phyloP scores from a whole-genome alignment of 2,113 vertebrate genomes.

The Trinectes maculatus region DNA sequence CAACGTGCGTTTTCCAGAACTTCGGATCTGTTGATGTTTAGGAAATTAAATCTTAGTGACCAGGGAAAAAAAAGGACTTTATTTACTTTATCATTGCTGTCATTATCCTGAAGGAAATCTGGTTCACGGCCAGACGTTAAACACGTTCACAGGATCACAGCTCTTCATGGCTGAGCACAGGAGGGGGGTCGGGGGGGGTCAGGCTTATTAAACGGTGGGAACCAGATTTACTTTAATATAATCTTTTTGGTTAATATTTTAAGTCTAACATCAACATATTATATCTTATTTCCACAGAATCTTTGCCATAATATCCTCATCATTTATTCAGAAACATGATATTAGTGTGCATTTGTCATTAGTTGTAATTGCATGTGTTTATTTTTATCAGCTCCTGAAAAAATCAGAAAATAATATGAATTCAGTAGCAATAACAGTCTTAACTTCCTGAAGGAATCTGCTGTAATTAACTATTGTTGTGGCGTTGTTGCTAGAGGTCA shows the following conservation, averaged over 20 bases:
- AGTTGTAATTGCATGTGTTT: no score
- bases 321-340: no score
- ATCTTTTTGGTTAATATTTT: neutral
- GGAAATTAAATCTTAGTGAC: neutral
- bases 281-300: neutral
- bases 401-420: no score
- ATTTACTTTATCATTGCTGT: neutral
- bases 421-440: no score
- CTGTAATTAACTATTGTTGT: neutral
- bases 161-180: neutral
- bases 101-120: neutral
- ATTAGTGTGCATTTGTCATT: no score
- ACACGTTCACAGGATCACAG: constrained; percentile 6
- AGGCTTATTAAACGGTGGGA: neutral
- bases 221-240: neutral
- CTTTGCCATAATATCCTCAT: no score
- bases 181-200: neutral
- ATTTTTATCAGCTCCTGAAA: no score
- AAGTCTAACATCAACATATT: neutral
- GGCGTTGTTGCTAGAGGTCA: constrained; percentile 50
- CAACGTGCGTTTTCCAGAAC: neutral
- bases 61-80: neutral
- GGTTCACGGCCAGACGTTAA: neutral
- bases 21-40: neutral
- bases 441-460: constrained; percentile 20